Base-by-base conservation (phyloP, 1,140 invertebrate genomes). In the Leptinotarsa undecemlineata region DNA sequence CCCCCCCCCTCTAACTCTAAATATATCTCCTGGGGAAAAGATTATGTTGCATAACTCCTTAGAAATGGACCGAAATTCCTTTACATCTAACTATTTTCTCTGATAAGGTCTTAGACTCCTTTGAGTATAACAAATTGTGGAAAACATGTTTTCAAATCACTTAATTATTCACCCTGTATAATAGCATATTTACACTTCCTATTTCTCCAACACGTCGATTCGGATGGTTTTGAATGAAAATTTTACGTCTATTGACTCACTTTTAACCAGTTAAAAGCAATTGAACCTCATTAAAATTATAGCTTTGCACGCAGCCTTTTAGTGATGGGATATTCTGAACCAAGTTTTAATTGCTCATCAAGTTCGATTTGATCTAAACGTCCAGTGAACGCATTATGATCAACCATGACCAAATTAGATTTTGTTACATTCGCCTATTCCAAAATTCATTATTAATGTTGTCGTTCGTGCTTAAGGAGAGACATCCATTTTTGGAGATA, bases 401-500 rank as follows among this genome's bases (percentile, higher is more conserved):
- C 14, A 19, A 57, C 51, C 51, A 57, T 57, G 51, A 57, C 51
- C 51, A 57, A 17, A 57, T n/a, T 57, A 15, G 51, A 57, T 57
- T 57, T 15, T 8, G 51, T 17, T 5, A 17, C 51, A 57, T 57
- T 57, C 51, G 17, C 51, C 51, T 15, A 57, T 57, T 17, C n/a
- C 51, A 15, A 57, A 15, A 57, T 57, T 57, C 17, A 14, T 57
- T 57, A 57, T 11, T 42, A 1, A 19, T 17, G 17, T 57, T 57
- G 33, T 11, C 33, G 33, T 57, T 19, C 11, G n/a, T 57, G 14
- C 6, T 19, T 57, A 19, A 57, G 51, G 33, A 42, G 33, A 42
- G 33, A 42, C 51, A 17, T 57, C 51, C 51, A 57, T 57, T 57
- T 57, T 57, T 57, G 51, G 51, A 57, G n/a, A 57, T 57, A n/a